Evolutionary conservation across 2,797 vertebrate species (phyloP).

Genomic region (Argentina silus): DNA sequence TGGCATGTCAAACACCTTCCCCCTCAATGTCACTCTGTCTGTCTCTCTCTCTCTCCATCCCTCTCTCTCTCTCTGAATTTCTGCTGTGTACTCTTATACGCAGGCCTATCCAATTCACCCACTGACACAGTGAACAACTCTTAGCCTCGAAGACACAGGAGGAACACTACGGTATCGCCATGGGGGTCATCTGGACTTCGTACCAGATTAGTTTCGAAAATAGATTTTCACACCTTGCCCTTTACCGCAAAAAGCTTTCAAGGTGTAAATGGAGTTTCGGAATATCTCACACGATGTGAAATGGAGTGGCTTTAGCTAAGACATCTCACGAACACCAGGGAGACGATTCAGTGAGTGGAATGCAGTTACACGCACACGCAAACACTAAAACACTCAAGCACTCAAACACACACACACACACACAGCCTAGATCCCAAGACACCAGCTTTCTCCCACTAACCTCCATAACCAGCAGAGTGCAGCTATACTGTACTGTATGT

Average conservation of each 20-base stretch:
- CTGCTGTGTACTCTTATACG: neutral
- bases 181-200: neutral
- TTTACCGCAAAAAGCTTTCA: constrained; percentile 5
- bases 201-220: constrained; percentile 4
- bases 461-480: constrained; percentile 20
- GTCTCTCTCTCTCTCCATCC: no score
- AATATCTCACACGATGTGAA: constrained; percentile 14
- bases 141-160: neutral
- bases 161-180: neutral
- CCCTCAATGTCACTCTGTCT: neutral
- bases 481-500: constrained; percentile 27
- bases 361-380: neutral
- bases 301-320: constrained; percentile 3
- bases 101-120: neutral
- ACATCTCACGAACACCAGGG: neutral
- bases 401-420: constrained; percentile 4
- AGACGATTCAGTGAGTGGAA: neutral
- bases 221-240: constrained; percentile 5
- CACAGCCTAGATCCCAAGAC: constrained; percentile 14
- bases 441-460: constrained; percentile 18
- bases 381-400: neutral
- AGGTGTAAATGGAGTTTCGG: constrained; percentile 16
- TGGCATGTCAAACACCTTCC: neutral
- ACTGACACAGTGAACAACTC: neutral
- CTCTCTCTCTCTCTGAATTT: neutral